A percentile compares a stretch with the other conserved stretches of the same genome.
Evolutionary conservation across 2,797 vertebrate species (phyloP).

Genomic region (Anguilla megastoma): DNA sequence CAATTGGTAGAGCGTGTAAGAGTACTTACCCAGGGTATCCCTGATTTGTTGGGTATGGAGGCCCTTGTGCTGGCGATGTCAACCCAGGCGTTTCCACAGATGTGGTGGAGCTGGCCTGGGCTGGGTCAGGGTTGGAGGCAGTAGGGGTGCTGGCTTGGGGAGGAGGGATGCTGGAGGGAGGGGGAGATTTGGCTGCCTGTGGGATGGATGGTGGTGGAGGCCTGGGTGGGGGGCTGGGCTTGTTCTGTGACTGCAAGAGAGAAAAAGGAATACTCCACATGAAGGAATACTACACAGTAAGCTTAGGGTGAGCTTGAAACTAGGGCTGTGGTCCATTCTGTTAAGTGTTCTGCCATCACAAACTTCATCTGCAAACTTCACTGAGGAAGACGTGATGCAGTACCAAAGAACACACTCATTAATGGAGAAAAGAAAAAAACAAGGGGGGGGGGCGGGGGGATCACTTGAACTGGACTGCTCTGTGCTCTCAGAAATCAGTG

Average conservation of each 20-base stretch:
- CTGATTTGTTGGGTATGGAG: constrained; percentile 90
- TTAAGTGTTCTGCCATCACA: not conserved
- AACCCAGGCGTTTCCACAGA: constrained; percentile 53
- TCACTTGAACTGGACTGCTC: too few species aligned
- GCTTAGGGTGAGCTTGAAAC: not conserved
- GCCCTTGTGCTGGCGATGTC: constrained; percentile 87
- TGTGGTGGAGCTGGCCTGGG: constrained; percentile 47
- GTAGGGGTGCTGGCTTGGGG: constrained; percentile 43
- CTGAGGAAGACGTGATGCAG: too few species aligned
- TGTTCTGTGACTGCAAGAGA: constrained; percentile 61
- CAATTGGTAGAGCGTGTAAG: not conserved
- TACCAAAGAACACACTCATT: too few species aligned
- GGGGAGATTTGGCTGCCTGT: constrained; percentile 60
- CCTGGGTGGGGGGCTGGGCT: constrained; percentile 85
- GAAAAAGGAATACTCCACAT: not conserved
- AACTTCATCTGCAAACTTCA: too few species aligned
- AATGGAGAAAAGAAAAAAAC: too few species aligned
- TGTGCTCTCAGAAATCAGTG: too few species aligned
- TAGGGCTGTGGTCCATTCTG: not conserved
- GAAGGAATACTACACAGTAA: not conserved
- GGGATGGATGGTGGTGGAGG: constrained; percentile 83
- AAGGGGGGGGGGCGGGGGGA: too few species aligned
- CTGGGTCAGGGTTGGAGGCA: constrained; percentile 19
- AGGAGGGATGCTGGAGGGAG: not conserved
- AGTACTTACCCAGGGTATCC: constrained; percentile 85